These are phyloP conservation scores for Metallyticus violacea DNA, from an alignment of 2,888 invertebrate genomes.

Conservation along the genomic window DNA sequence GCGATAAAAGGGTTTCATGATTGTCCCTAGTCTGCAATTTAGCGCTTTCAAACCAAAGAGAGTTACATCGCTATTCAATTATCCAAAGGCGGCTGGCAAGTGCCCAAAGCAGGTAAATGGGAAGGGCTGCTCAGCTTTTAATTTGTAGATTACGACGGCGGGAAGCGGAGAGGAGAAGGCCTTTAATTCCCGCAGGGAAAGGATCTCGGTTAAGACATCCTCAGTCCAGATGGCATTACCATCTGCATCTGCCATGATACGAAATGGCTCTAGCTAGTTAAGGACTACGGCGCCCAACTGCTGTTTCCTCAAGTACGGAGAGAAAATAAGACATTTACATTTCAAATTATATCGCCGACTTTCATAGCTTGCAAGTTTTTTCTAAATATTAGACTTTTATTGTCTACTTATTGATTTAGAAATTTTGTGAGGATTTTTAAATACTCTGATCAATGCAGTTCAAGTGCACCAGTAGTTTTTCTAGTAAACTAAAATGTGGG, in stretches of 20 bases:
- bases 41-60: neutral
- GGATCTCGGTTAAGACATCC: neutral
- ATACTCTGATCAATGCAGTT: too few relatives aligned
- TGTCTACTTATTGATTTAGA: too few relatives aligned
- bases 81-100: neutral
- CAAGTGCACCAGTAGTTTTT: too few relatives aligned
- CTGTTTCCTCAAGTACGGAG: too few relatives aligned
- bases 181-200: neutral
- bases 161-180: neutral
- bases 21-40: neutral
- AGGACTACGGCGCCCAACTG: too few relatives aligned
- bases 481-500: too few relatives aligned
- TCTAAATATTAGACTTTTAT: too few relatives aligned
- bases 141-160: neutral
- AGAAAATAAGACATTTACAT: too few relatives aligned
- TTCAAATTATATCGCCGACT: too few relatives aligned
- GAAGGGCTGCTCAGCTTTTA: neutral
- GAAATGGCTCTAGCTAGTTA: neutral
- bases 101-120: neutral
- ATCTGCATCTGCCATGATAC: neutral
- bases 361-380: too few relatives aligned
- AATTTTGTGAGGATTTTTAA: too few relatives aligned
- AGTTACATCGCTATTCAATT: neutral
- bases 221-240: neutral
- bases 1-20: neutral